Evolutionary conservation across 2,113 vertebrate genomes (phyloP).

Genomic region (Centrocercus urophasianus): DNA sequence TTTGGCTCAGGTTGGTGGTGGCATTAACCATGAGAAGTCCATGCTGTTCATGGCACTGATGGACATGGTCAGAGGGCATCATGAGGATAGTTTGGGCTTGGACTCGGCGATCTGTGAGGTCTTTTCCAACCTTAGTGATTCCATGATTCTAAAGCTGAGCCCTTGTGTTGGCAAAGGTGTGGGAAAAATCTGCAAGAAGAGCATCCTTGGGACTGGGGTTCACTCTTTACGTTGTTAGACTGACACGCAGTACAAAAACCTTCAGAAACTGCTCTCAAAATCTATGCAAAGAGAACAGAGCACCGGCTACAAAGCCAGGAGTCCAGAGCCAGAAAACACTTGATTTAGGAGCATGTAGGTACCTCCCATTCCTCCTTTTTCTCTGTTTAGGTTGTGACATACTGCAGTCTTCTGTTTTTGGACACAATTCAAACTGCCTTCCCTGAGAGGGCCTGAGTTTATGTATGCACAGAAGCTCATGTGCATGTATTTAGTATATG

Average conservation of each 20-base stretch:
- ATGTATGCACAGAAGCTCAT: accelerated
- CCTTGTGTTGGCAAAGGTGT: not conserved
- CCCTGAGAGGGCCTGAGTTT: not conserved
- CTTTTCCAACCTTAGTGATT: too few species aligned
- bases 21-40: accelerated
- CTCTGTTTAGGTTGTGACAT: not conserved
- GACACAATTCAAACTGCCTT: not conserved
- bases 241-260: not conserved
- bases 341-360: not conserved
- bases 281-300: not conserved
- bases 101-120: too few species aligned
- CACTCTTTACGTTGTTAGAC: not conserved
- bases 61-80: too few species aligned
- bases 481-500: accelerated
- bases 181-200: not conserved
- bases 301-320: not conserved
- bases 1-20: not conserved
- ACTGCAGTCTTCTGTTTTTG: not conserved
- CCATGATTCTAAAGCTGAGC: too few species aligned
- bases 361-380: not conserved
- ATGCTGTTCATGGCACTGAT: too few species aligned
- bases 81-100: too few species aligned
- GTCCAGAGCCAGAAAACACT: not conserved
- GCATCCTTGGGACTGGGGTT: not conserved
- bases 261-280: not conserved